phyloP scores from a whole-genome alignment of 2,797 vertebrate species.

The Gallinago nigripennis region DNA sequence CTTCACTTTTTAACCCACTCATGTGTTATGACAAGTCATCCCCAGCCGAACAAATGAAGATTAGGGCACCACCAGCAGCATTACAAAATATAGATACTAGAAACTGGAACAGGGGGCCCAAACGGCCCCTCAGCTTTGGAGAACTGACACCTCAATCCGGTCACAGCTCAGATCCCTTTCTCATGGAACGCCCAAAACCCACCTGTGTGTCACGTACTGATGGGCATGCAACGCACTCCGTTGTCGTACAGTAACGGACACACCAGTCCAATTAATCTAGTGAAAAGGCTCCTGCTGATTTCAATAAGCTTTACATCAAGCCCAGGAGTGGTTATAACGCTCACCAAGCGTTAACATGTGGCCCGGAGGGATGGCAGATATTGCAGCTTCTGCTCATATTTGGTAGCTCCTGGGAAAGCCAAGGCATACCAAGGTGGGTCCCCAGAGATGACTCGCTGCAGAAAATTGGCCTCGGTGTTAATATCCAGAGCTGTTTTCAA shows the following conservation, averaged over 20 bases:
- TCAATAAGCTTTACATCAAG: neutral
- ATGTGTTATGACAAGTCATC: neutral
- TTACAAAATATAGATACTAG: neutral
- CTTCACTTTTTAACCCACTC: slow-evolving; percentile 4
- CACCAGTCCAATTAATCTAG: neutral
- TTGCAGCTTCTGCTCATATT: neutral
- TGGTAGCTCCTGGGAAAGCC: neutral
- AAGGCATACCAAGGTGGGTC: neutral
- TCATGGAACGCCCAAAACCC: neutral
- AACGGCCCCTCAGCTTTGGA: neutral
- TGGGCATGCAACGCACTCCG: neutral
- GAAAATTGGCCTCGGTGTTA: neutral
- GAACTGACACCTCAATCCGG: neutral
- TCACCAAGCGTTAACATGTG: fast-evolving
- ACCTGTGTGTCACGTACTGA: neutral
- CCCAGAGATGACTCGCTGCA: neutral
- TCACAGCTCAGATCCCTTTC: neutral
- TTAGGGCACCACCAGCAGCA: neutral
- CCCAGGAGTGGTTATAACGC: neutral
- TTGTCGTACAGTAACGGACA: neutral
- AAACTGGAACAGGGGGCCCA: neutral
- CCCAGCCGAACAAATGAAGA: neutral
- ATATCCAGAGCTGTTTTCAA: neutral
- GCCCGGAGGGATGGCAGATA: neutral
- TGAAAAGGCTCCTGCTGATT: neutral